These are phyloP conservation scores for Nymphalis polychloros DNA, from an alignment of 2,888 invertebrate genomes.

Conservation along the genomic window DNA sequence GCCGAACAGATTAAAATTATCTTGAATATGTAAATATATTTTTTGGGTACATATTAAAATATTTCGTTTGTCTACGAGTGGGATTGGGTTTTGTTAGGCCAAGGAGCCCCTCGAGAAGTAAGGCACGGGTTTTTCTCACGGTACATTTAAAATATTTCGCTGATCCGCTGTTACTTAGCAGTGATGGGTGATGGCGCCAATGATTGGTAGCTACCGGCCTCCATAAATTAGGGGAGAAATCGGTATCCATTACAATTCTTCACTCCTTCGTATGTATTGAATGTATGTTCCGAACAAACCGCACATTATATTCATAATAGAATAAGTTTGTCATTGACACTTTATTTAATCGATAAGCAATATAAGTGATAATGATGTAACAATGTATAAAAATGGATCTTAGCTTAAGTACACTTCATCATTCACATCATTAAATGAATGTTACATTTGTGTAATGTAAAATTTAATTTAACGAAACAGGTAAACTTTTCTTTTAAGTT, in stretches of 20 bases:
- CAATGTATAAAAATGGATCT: not conserved
- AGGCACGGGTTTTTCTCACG: not conserved
- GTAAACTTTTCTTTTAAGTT: too few species aligned
- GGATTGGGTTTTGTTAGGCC: too few species aligned
- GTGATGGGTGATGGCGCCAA: conserved; percentile 10
- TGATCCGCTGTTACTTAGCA: not conserved
- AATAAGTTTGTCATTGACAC: too few species aligned
- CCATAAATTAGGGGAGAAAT: conserved; percentile 4
- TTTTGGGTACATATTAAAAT: too few species aligned
- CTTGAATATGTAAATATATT: too few species aligned
- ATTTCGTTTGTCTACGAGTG: too few species aligned
- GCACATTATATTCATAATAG: not conserved
- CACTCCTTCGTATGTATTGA: not conserved
- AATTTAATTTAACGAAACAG: too few species aligned
- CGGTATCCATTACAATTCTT: conserved; percentile 9
- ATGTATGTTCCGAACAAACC: not conserved
- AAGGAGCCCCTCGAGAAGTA: not conserved
- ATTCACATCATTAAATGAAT: too few species aligned
- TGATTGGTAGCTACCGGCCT: conserved; percentile 16
- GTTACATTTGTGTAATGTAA: too few species aligned
- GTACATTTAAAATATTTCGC: not conserved
- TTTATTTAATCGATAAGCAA: too few species aligned
- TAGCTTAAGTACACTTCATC: too few species aligned
- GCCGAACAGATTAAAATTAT: too few species aligned
- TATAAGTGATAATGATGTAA: not conserved